Base-by-base conservation (phyloP, 2,113 vertebrate genomes). In the Malurus alboscapulatus region DNA sequence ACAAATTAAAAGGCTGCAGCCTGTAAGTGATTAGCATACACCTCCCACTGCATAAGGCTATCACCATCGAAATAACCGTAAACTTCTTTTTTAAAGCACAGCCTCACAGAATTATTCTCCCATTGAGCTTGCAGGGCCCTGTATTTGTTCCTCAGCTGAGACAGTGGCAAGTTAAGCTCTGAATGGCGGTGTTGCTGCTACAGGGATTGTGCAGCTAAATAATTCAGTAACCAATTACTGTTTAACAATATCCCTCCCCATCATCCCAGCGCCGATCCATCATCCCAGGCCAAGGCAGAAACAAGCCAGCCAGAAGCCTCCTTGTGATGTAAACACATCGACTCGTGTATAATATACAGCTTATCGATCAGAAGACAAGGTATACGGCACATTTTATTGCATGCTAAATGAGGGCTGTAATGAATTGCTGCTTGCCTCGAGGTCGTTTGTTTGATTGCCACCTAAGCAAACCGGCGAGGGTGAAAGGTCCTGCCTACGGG, bases 151-250 rank as follows among this genome's bases (percentile, higher is more conserved):
- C 88, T 90, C 75, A 84, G 84, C 69, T 54, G 88, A 95, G 84
- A 74, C 66, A 78, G 89, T 5, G 65, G 73, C 76, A 53, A 94
- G 84, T 75, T 54, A 79, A 95, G 72, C 0, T 0, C 66, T 86
- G 4, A 6, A 82, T 57, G 72, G 53, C 44, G n/a, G 3, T 69
- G 92, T 6, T 80, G 82, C 92, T 89, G 68, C 89, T 66, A 74
- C 83, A 50, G 84, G 54, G 62, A 79, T 67, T 78, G 90, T 62
- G 72, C 58, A 83, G 78, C 89, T 97, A 90, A 96, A 97, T 96
- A 94, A 96, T 96, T 95, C 94, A 95, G 91, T 44, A 86, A 42
- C 90, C 87, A 93, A 94, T 95, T 95, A 91, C 94, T 94, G 81
- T 81, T 93, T 76, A 95, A 95, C 91, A 88, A 66, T 71, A 87